Base-by-base conservation (phyloP, 2,888 invertebrate genomes). In the Polylopha cassiicola region DNA sequence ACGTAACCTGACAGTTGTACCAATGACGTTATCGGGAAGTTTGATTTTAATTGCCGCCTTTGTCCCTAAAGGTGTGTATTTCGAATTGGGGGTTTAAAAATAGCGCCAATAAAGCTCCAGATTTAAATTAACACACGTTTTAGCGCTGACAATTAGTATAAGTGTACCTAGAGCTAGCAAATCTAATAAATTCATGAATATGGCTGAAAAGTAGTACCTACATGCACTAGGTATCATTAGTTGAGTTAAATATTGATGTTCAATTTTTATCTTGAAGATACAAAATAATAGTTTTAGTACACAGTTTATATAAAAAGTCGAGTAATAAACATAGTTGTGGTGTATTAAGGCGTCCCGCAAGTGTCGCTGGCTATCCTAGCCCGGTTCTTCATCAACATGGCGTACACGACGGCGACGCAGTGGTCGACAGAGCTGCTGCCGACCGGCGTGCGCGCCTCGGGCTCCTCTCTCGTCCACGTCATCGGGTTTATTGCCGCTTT, bases 391-490 rank as follows among this genome's bases (percentile, higher is more conserved):
- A 74, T 81, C 55, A 85, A 84, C 66, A 84, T 85, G 84, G 57
- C 80, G 31, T 84, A 76, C 68, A 82, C 75, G 61, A 67, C 80
- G 2, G 69, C 67, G 26, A 75, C 84, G 43, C 84, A 84, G 64
- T 84, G 82, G 84, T 66, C 66, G 10, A 73, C 84, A 0, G 84
- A 85, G 63, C 56, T 84, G 56, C 56, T 85, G 52, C 84, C 84
- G 2, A 85, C 84, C 0, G 66, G 71, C 0, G 81, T 78, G 43
- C 59, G 84, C 1, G 82, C 81, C 0, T 73, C 79, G 1, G 84
- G 79, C 37, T 73, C 78, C 8, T 74, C 81, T 11, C 56, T 81
- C 2, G 55, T 85, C n/a, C 84, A 84, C 58, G 76, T 78, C 62
- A 81, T 74, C 45, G 84, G 82, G 0, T 84, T 75, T 50, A 55